phyloP scores from a whole-genome alignment of 2,113 vertebrate species.

The Gallinago jamesoni region DNA sequence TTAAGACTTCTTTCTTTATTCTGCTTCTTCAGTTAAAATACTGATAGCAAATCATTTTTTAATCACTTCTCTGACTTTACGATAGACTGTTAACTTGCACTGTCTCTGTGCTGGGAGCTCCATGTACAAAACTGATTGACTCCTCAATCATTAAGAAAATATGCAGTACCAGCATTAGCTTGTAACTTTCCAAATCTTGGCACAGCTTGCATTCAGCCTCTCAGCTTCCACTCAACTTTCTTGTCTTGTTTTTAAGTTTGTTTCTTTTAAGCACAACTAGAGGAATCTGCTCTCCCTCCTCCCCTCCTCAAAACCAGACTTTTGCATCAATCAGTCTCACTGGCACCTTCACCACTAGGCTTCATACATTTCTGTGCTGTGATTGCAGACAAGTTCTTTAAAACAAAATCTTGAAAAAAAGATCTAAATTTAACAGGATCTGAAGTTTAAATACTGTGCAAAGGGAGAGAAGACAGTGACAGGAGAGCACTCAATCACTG shows the following conservation, averaged over 20 bases:
- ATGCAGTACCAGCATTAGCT: slow-evolving; percentile 27
- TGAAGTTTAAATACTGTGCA: slow-evolving; percentile 13
- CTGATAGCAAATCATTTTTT: background rate
- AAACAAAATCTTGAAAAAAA: background rate
- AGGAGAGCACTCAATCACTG: background rate
- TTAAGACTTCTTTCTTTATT: background rate
- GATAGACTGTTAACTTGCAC: background rate
- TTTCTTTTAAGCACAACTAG: slow-evolving; percentile 22
- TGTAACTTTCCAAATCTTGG: slow-evolving; percentile 48
- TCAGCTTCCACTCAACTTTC: slow-evolving; percentile 43
- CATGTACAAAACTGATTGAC: background rate
- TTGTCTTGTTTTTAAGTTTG: slow-evolving; percentile 42
- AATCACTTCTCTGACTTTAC: background rate
- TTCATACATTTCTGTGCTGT: slow-evolving; percentile 3
- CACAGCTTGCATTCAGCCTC: slow-evolving; percentile 19
- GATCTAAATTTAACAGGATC: background rate
- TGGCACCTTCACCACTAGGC: background rate
- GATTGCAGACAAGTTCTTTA: background rate
- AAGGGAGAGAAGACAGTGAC: slow-evolving; percentile 13
- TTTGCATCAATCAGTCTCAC: slow-evolving; percentile 52
- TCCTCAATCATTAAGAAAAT: slow-evolving; percentile 35
- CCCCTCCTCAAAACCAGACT: slow-evolving; percentile 9
- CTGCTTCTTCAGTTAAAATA: background rate
- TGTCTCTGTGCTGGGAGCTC: background rate
- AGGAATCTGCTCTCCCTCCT: background rate